Conservation (phyloP, 2,888 invertebrate species). For the Unio pictorum region DNA sequence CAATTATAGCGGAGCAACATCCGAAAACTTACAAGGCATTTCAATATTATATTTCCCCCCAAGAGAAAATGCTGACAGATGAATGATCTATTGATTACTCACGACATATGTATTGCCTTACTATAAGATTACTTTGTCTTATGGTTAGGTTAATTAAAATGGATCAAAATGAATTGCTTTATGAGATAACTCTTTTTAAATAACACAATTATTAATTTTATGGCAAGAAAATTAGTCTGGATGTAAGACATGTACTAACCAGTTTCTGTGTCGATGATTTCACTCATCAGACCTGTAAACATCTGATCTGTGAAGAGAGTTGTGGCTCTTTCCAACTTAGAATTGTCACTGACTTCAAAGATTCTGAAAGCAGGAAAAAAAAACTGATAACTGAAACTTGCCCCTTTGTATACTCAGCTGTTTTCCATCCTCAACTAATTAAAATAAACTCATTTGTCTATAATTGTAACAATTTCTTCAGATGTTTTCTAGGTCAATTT, state of each 20-base stretch:
- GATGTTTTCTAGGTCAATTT: too few species aligned
- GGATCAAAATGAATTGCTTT: too few species aligned
- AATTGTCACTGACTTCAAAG: constrained; percentile 36
- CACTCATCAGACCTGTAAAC: constrained; percentile 46
- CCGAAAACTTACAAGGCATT: too few species aligned
- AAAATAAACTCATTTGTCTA: too few species aligned
- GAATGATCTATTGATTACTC: not conserved
- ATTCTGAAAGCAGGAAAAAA: constrained; percentile 28
- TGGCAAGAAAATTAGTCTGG: not conserved
- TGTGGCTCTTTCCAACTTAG: constrained; percentile 51
- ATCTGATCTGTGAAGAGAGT: constrained; percentile 58
- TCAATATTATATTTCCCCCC: too few species aligned
- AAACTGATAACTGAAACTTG: not conserved
- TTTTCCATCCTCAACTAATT: too few species aligned
- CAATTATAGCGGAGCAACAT: too few species aligned
- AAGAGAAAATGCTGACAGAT: not conserved
- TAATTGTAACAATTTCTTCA: too few species aligned
- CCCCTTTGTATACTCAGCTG: too few species aligned
- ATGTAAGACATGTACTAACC: constrained; percentile 35
- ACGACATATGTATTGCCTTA: not conserved
- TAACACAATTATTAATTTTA: not conserved
- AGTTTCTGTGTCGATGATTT: constrained; percentile 46
- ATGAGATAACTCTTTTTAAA: too few species aligned
- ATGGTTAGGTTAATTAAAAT: too few species aligned
- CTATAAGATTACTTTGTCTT: not conserved